Evolutionary conservation across 2,888 invertebrate species (phyloP).

Genomic region (Drosophila antonietae): DNA sequence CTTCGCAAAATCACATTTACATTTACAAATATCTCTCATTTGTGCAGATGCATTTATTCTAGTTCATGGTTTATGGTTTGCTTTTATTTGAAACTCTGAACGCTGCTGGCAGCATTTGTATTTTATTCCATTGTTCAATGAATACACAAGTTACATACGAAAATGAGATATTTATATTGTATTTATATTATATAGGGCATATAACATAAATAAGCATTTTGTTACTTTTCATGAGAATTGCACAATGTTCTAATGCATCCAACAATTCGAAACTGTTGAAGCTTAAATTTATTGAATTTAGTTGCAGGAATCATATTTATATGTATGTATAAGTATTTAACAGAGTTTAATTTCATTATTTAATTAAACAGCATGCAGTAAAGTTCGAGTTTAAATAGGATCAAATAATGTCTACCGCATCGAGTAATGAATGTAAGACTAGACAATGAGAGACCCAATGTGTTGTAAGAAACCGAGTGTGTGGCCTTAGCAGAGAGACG

Average conservation of each 20-base stretch:
- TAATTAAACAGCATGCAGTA: too few relatives aligned
- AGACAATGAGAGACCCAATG: too few relatives aligned
- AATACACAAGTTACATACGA: neutral
- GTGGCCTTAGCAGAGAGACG: too few relatives aligned
- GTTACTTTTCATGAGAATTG: neutral
- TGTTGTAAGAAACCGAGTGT: too few relatives aligned
- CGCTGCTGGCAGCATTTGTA: conserved; percentile 19
- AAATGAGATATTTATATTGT: neutral
- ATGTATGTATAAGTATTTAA: neutral
- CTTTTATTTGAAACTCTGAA: conserved; percentile 1
- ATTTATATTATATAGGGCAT: neutral
- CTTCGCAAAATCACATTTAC: neutral
- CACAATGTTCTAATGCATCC: neutral
- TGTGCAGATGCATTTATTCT: conserved; percentile 12
- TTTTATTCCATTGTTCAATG: neutral
- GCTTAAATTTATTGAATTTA: neutral
- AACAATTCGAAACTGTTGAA: neutral
- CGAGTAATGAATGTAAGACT: too few relatives aligned
- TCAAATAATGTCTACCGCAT: too few relatives aligned
- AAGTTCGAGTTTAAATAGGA: too few relatives aligned
- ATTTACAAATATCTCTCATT: conserved; percentile 3
- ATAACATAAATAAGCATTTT: neutral
- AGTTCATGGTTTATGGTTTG: conserved; percentile 24
- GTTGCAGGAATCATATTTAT: too few relatives aligned
- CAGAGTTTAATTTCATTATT: neutral